Percentiles rank a stretch among this genome's conserved stretches.
These are phyloP conservation scores for Anorthoa munda DNA, from an alignment of 2,888 invertebrate species.

Conservation along the genomic window DNA sequence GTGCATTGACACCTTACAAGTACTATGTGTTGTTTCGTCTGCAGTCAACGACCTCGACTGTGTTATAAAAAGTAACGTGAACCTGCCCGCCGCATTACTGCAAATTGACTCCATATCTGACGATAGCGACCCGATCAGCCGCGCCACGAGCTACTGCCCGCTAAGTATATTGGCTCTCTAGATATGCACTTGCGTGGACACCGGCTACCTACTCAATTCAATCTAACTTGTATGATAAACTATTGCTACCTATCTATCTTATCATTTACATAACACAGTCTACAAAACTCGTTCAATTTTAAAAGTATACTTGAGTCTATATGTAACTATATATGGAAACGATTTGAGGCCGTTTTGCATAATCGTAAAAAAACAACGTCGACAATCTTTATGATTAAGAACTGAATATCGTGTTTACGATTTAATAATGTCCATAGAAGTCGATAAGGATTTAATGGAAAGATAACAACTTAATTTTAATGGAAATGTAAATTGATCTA, in stretches of 20 bases:
- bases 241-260: constrained; percentile 28
- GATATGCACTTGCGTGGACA: constrained; percentile 62
- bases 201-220: constrained; percentile 41
- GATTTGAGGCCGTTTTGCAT: constrained; percentile 24
- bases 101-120: constrained; percentile 88
- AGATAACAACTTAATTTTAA: constrained; percentile 51
- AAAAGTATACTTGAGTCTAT: constrained; percentile 13
- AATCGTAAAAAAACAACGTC: constrained; percentile 41
- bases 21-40: constrained; percentile 80
- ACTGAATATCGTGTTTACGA: constrained; percentile 45
- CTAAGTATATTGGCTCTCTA: constrained; percentile 66
- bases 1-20: constrained; percentile 79
- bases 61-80: constrained; percentile 86
- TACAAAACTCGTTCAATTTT: background rate
- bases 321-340: constrained; percentile 6
- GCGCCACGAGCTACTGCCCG: constrained; percentile 57
- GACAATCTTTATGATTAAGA: constrained; percentile 39
- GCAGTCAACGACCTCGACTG: constrained; percentile 81
- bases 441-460: constrained; percentile 48
- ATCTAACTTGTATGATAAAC: constrained; percentile 44
- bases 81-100: constrained; percentile 84
- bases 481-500: constrained; percentile 45
- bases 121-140: constrained; percentile 66
- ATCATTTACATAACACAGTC: constrained; percentile 35
- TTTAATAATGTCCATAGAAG: constrained; percentile 43